Evolutionary conservation across 2,113 vertebrate species (phyloP).

Genomic region (Mionectes macconnelli): DNA sequence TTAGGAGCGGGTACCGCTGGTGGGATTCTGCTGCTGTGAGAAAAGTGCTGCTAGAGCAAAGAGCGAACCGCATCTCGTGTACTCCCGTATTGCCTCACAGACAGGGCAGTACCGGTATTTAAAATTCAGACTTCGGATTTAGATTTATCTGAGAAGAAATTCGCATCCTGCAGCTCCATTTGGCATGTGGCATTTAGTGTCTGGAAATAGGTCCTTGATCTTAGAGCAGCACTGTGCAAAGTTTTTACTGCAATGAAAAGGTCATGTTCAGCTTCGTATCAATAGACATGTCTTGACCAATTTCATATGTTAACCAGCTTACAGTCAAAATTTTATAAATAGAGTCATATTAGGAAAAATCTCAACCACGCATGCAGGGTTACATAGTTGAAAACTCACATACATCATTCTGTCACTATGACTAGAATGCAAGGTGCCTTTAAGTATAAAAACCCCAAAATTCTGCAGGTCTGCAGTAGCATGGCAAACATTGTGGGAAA

Average conservation of each 20-base stretch:
- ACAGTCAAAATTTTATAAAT: background rate
- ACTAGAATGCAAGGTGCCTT: background rate
- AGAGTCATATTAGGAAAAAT: background rate
- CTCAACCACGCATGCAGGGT: background rate
- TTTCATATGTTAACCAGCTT: background rate
- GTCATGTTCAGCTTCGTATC: background rate
- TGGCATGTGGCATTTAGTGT: background rate
- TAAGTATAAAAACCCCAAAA: background rate
- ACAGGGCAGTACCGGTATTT: fast-evolving
- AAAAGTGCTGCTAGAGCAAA: background rate
- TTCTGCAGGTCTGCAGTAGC: background rate
- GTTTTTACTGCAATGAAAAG: background rate
- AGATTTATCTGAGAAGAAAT: background rate
- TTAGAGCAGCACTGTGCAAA: background rate
- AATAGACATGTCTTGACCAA: fast-evolving
- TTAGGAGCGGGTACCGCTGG: background rate
- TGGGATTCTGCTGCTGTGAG: background rate
- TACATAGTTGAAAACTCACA: background rate
- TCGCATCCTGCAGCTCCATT: fast-evolving
- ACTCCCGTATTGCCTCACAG: background rate
- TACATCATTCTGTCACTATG: background rate
- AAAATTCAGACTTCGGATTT: background rate
- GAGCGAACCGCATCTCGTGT: fast-evolving
- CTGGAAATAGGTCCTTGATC: fast-evolving
- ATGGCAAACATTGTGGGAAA: background rate